These are phyloP conservation scores for Ictalurus punctatus DNA, from an alignment of 2,113 vertebrate genomes.

Conservation along the genomic window DNA sequence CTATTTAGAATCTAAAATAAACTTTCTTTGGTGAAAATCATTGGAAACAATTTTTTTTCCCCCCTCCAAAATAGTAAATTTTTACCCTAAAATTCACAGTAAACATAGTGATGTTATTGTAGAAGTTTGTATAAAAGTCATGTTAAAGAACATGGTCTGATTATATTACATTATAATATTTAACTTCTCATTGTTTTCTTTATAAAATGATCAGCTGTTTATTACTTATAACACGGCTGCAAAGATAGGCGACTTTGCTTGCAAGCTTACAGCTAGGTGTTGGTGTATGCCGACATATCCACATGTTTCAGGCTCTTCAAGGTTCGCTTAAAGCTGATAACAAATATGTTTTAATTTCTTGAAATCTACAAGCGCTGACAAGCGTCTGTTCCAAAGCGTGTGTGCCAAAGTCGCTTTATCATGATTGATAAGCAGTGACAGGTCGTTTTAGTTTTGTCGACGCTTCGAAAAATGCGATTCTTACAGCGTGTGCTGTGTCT, in stretches of 20 bases:
- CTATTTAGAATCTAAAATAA: background rate
- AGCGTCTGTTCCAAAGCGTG: background rate
- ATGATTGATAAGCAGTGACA: constrained; percentile 37
- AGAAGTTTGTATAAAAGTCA: background rate
- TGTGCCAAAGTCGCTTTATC: constrained; percentile 36
- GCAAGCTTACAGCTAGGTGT: background rate
- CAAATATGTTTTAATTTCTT: background rate
- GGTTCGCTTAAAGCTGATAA: constrained; percentile 1
- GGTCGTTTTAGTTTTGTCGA: background rate
- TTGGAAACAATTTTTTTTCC: background rate
- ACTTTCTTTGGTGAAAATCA: background rate
- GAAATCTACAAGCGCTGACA: constrained; percentile 47
- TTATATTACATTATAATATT: background rate
- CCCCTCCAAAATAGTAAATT: background rate
- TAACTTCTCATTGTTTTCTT: background rate
- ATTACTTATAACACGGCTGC: background rate
- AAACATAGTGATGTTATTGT: background rate
- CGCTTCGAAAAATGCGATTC: constrained; percentile 17
- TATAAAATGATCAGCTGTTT: background rate
- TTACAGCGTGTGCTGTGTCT: constrained; percentile 22
- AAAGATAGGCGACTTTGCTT: background rate
- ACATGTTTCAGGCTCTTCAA: background rate
- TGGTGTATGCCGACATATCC: background rate
- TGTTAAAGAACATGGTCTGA: background rate
- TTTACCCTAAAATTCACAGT: background rate